Evolutionary conservation across 2,797 vertebrate species (phyloP).

Genomic region (Onychomys leucogaster): DNA sequence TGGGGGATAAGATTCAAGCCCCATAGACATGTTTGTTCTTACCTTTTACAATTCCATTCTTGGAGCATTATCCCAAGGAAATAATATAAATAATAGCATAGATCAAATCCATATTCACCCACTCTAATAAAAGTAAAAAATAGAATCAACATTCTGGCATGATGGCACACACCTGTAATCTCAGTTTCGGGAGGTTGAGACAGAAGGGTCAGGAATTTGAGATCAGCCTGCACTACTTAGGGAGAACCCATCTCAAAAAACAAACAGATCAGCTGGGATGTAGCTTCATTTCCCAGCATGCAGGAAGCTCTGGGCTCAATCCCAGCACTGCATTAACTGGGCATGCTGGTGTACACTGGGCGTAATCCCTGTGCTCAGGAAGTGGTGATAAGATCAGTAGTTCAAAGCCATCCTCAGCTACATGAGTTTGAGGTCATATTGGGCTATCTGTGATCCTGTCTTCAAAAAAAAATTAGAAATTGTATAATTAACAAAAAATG

Average conservation of each 20-base stretch:
- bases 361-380: neutral
- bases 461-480: neutral
- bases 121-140: neutral
- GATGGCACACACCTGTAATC: neutral
- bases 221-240: neutral
- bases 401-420: neutral
- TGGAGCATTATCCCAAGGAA: neutral
- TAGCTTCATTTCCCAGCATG: neutral
- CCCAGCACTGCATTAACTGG: neutral
- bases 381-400: neutral
- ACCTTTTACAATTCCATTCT: conserved; percentile 14
- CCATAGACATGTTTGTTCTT: neutral
- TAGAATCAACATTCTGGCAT: neutral
- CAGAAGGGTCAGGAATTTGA: neutral
- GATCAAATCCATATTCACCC: neutral
- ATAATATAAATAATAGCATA: conserved; percentile 49
- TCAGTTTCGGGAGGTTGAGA: neutral
- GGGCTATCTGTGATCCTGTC: neutral
- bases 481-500: conserved; percentile 34
- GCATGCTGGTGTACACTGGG: too few species aligned
- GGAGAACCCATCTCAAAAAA: neutral
- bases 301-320: neutral
- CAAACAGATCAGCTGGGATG: neutral
- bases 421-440: neutral
- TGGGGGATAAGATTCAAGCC: neutral